phyloP scores from a whole-genome alignment of 2,888 invertebrate genomes.

The Cepaea hortensis region DNA sequence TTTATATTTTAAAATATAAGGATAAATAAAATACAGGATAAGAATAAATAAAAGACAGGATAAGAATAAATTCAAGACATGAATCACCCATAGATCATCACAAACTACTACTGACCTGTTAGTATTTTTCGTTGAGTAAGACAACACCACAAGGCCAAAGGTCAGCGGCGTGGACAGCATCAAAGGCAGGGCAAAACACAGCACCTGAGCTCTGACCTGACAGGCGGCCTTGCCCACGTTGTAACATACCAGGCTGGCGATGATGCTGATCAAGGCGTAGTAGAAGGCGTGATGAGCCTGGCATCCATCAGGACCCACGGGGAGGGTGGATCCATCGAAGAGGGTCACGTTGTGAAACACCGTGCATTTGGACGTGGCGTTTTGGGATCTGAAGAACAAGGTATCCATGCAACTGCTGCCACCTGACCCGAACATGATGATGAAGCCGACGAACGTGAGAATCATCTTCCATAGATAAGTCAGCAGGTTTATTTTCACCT shows the following conservation, averaged over 20 bases:
- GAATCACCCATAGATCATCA: no score
- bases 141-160: conserved; percentile 58
- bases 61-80: no score
- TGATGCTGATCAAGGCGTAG: conserved; percentile 57
- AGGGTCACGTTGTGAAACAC: conserved; percentile 50
- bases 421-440: conserved; percentile 54
- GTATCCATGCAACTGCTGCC: conserved; percentile 54
- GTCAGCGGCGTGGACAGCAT: conserved; percentile 59
- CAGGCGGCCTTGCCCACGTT: conserved; percentile 62
- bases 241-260: conserved; percentile 60
- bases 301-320: conserved; percentile 48
- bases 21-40: no score
- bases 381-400: conserved; percentile 51
- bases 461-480: conserved; percentile 61
- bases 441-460: conserved; percentile 57
- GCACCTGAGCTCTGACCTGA: conserved; percentile 62
- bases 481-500: conserved; percentile 46
- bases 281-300: conserved; percentile 58
- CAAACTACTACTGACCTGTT: conserved; percentile 21
- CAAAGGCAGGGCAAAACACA: conserved; percentile 61
- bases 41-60: no score
- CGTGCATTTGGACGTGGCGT: conserved; percentile 48
- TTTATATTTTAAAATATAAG: no score
- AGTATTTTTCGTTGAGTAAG: conserved; percentile 52
- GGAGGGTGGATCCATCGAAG: conserved; percentile 31